Evolutionary conservation across 2,797 vertebrate genomes (phyloP).

Genomic region (Mionectes olivaceus): DNA sequence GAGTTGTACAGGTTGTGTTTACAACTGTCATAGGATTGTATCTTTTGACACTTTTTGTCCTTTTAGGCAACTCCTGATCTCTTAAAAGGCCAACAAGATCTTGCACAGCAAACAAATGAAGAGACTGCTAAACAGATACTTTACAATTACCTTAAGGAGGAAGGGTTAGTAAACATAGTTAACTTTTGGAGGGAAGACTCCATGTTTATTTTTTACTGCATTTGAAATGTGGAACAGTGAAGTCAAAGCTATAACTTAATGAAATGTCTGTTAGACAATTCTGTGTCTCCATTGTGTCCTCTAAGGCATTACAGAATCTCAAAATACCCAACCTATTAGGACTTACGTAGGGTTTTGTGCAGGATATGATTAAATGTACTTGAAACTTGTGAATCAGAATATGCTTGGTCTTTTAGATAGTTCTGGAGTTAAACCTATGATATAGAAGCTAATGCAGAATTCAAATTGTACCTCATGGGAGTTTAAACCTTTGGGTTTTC

Average conservation of each 20-base stretch:
- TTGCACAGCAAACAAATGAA: conserved; percentile 94
- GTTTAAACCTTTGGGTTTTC: background rate
- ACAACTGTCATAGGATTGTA: background rate
- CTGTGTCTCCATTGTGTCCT: background rate
- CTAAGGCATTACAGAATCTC: background rate
- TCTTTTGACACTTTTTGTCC: background rate
- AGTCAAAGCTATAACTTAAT: background rate
- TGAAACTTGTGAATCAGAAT: background rate
- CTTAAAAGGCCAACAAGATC: conserved; percentile 93
- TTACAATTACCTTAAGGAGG: conserved; percentile 96
- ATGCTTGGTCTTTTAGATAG: background rate
- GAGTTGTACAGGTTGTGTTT: background rate
- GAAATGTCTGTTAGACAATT: background rate
- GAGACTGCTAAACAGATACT: conserved; percentile 98
- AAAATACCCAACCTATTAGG: background rate
- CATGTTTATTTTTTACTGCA: background rate
- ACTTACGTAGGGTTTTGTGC: background rate
- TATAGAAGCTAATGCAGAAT: background rate
- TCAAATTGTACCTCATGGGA: background rate
- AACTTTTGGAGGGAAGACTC: background rate
- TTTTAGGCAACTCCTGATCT: conserved; percentile 94
- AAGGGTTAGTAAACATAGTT: conserved; percentile 85
- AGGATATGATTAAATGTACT: background rate
- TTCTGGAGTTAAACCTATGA: background rate
- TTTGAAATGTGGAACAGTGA: background rate